Evolutionary conservation across 2,113 vertebrate species (phyloP), one percentile per base, ranked within the genome.

Genomic region (Strix aluco): DNA sequence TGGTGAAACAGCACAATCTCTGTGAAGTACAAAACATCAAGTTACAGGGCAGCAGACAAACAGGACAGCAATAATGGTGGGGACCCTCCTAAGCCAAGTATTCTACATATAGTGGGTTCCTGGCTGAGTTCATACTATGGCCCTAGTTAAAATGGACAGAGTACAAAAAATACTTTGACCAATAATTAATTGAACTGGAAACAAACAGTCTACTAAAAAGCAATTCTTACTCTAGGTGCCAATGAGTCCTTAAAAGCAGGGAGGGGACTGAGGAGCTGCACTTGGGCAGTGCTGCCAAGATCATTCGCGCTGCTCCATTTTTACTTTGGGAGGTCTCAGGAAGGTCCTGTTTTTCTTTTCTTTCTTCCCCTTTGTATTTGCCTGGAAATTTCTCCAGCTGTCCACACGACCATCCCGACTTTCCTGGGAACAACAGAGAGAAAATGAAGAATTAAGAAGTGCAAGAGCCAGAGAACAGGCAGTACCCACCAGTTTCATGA

Each of bases 261-360:
- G 94, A 96, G 95, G 87, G 88, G 93, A 54, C 59, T 81, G 88
- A 67, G 86, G 55, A 96, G 84, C 79, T 88, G 86, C 93, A 85
- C 92, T 49, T 44, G 57, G 32, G 94, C 93, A 95, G 82, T 90
- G 96, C 58, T 87, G 75, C 51, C 52, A 49, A 55, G 10, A 93
- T 98, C 97, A 98, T 98, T 98, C 98, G 42, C 98, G 98, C 97
- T 99, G 99, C 90, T 99, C 99, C 99, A 99, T 99, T 98, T 99
- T 99, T 95, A 99, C 99, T 98, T 99, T 99, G 1, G 99, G 99
- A 57, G 99, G 99, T 97, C 99, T 99, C 91, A 99, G 98, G 97
- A 99, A 99, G 88, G 99, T 99, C 81, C 99, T 98, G 88, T 99
- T 98, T 96, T 99, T 99, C 98, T 99, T 99, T 97, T 99, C 99